Conservation (phyloP, 2,797 vertebrate genomes). For the Gila robusta region DNA sequence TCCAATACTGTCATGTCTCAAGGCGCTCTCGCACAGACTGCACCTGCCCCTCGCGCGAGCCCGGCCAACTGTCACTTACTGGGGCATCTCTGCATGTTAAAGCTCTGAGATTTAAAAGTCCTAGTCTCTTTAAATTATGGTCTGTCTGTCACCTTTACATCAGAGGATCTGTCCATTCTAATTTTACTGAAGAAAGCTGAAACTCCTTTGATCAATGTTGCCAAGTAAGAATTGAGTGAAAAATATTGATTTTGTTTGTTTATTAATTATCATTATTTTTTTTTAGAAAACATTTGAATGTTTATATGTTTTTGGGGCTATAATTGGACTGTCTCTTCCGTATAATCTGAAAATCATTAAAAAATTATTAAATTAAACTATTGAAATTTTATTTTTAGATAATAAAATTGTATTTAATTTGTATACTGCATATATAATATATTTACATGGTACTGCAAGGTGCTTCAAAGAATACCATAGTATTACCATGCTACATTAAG, state of each 20-base stretch:
- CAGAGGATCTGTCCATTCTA: background rate
- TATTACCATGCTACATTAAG: background rate
- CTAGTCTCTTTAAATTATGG: slow-evolving; percentile 37
- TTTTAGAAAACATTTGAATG: background rate
- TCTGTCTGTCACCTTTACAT: slow-evolving; percentile 30
- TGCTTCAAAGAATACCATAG: background rate
- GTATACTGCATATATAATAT: background rate
- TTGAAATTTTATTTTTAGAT: background rate
- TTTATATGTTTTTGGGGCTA: background rate
- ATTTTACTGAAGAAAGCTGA: background rate
- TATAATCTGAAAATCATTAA: background rate
- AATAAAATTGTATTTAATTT: background rate
- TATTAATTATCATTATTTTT: background rate
- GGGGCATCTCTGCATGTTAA: slow-evolving; percentile 33
- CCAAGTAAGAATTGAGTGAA: background rate
- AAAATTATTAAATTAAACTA: background rate
- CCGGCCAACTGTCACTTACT: slow-evolving; percentile 59
- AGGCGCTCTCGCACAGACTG: slow-evolving; percentile 51
- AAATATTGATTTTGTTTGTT: background rate
- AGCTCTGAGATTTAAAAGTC: slow-evolving; percentile 19
- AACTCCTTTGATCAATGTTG: slow-evolving; percentile 11
- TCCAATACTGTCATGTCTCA: slow-evolving; percentile 60
- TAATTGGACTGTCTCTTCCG: background rate
- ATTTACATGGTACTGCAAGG: background rate
- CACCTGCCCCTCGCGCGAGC: slow-evolving; percentile 60